Base-by-base conservation (phyloP, 1,140 invertebrate species). In the Reticulitermes speratus region DNA sequence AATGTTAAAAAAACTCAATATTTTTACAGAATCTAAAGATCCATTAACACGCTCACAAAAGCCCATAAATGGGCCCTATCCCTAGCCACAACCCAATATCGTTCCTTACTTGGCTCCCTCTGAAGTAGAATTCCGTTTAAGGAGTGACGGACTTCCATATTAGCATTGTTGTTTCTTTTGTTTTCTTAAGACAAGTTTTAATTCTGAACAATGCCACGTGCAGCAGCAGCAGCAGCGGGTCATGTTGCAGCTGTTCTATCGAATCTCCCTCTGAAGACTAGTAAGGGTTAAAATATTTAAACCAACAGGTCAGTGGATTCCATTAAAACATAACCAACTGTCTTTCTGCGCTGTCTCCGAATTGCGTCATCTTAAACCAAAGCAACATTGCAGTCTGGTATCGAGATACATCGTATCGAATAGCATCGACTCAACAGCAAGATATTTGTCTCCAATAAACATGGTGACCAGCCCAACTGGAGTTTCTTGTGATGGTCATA, bases 281-380 rank as follows among this genome's bases (percentile, higher is more conserved):
- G 1, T 25, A 75, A 75, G 65, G 65, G 65, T 75, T 75, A 75
- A 75, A 30, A 75, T 75, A 75, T 75, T 75, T 75, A 75, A 75
- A 75, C 65, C 16, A 65, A 65, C 59, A 65, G 65, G 65, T 75
- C 65, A 75, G 65, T 75, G 65, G 8, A 75, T 75, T 1, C 55
- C 55, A 59, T 59, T 59, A 59, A 7, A 65, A 65, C 59, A 25
- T 1, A n/a, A 65, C 25, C 65, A 75, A 75, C 25, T 75, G 65
- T 14, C 16, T 75, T 11, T 75, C 65, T 75, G 65, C 65, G 65
- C n/a, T 75, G 65, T 30, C 25, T 30, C 65, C 65, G n/a, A 75
- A 75, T 75, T 30, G 65, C 65, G 65, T 75, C 65, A 30, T 75
- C n/a, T 75, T 30, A 30, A 75, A 75, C 65, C 65, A 75, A 75